Base-by-base conservation (phyloP, 2,797 vertebrate genomes). In the Acipenser transmontanus region DNA sequence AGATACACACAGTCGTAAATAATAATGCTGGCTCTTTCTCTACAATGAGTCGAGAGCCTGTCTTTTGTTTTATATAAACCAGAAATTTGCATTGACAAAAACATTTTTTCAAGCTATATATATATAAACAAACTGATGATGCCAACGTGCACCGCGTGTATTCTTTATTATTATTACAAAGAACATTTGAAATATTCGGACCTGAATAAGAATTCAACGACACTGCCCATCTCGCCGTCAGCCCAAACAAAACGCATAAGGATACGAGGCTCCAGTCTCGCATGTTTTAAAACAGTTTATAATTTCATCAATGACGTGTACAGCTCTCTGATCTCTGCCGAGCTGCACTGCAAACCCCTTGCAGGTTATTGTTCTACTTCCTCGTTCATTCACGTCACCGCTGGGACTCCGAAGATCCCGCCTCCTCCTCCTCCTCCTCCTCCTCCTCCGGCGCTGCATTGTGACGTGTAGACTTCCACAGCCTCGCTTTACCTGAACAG, bases 151-250 rank as follows among this genome's bases (percentile, higher is more conserved):
- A 34, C 34, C 0, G 34, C 34, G 34, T 34, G 2, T 4, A 34
- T 34, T 34, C 20, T 6, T 9, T 12, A 6, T 3, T 9, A 47
- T 34, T 62, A 7, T 8, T 13, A 20, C 17, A 47, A 65, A 62
- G 70, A 11, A 11, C 12, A 17, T 6, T 9, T 1, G 10, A 17
- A 61, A 10, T 0, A 34, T 61, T 47, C 82, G 57, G 80, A 99
- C 96, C 96, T 87, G 96, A 99, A 68, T 99, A 99, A 14, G 94
- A 87, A 70, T 92, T 89, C n/a, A 99, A 85, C 7, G 97, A 98
- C 8, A 99, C 92, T 1, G 92, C 75, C 96, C 97, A 99, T 77
- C 95, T 93, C 69, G 91, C 88, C 8, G 80, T 88, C 8, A 97
- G 81, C 2, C 86, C 91, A 6, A 96, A 71, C 50, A 97, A 75